Evolutionary conservation across 2,888 invertebrate genomes (phyloP).

Genomic region (Meteorus colon): DNA sequence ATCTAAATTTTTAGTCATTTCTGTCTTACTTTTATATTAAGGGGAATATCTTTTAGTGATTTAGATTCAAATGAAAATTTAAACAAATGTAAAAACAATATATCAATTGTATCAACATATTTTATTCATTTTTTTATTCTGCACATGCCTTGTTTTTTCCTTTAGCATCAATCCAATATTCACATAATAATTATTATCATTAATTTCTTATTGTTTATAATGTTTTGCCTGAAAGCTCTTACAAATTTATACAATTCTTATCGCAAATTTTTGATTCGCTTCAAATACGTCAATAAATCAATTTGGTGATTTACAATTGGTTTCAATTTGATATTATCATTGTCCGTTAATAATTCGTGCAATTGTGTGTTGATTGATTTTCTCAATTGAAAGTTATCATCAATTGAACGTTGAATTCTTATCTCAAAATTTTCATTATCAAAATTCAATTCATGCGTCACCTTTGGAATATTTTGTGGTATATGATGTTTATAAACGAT

Average conservation of each 20-base stretch:
- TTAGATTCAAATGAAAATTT: not conserved
- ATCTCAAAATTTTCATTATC: constrained; percentile 36
- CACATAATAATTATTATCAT: not conserved
- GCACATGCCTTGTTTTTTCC: not conserved
- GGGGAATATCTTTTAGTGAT: too few relatives aligned
- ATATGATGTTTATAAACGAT: not conserved
- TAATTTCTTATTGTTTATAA: not conserved
- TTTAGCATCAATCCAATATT: too few relatives aligned
- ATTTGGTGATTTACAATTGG: not conserved
- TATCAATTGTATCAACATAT: too few relatives aligned
- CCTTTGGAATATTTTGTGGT: not conserved
- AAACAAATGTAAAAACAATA: not conserved
- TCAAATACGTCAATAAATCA: not conserved
- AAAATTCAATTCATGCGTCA: constrained; percentile 27
- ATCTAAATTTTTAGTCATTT: too few relatives aligned
- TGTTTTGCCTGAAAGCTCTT: not conserved
- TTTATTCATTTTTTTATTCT: not conserved
- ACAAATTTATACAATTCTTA: not conserved
- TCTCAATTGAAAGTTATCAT: constrained; percentile 14
- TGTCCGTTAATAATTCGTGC: not conserved
- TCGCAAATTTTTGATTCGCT: not conserved
- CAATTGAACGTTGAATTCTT: constrained; percentile 42
- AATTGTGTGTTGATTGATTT: not conserved
- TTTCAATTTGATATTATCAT: not conserved
- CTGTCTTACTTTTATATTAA: too few relatives aligned